A percentile compares a stretch with the other conserved stretches of the same genome.
phyloP scores from a whole-genome alignment of 2,888 invertebrate genomes.

The Aphrophora alni region DNA sequence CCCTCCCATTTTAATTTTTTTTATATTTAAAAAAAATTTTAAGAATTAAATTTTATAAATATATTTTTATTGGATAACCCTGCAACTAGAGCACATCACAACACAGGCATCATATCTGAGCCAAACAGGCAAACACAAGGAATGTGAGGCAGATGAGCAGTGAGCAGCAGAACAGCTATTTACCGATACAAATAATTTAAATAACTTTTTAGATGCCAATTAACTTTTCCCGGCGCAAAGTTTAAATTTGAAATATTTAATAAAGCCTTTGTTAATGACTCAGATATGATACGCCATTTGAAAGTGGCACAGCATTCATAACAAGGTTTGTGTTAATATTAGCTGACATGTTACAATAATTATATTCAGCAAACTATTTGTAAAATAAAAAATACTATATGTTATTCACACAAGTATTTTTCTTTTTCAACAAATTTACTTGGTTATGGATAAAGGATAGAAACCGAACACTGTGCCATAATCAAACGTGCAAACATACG shows the following conservation, averaged over 20 bases:
- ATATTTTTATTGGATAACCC: constrained; percentile 62
- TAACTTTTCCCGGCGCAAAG: constrained; percentile 53
- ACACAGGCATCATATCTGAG: constrained; percentile 67
- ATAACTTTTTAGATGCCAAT: constrained; percentile 45
- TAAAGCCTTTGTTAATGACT: constrained; percentile 57
- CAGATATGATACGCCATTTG: constrained; percentile 69
- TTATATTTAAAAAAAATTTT: not conserved
- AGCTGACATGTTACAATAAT: not conserved
- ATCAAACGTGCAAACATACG: constrained; percentile 58
- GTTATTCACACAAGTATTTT: not conserved
- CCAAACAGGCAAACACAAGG: constrained; percentile 54
- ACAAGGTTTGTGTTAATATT: constrained; percentile 29
- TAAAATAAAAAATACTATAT: not conserved
- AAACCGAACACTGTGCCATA: constrained; percentile 66
- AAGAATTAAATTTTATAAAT: not conserved
- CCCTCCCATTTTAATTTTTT: not conserved
- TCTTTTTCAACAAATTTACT: not conserved
- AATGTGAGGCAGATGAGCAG: constrained; percentile 25
- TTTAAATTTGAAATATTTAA: constrained; percentile 15
- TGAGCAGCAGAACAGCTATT: constrained; percentile 9
- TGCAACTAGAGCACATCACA: constrained; percentile 58
- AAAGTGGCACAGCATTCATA: constrained; percentile 58
- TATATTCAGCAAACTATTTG: not conserved
- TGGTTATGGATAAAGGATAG: constrained; percentile 14
- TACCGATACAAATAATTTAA: constrained; percentile 38